These are phyloP conservation scores for Zaprionus nigranus DNA, from an alignment of 1,140 invertebrate genomes.

Conservation along the genomic window DNA sequence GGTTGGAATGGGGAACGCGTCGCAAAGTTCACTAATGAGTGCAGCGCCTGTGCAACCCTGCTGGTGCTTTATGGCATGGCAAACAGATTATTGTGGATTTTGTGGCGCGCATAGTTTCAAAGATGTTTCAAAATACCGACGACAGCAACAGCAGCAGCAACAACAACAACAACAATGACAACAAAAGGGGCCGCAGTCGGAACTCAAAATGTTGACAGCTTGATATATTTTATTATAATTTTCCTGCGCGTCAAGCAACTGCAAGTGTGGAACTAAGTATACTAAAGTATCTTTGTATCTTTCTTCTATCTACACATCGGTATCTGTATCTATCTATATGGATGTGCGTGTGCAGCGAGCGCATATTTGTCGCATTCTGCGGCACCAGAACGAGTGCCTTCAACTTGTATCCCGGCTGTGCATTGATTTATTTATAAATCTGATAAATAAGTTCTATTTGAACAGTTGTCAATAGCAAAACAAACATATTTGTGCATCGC, in stretches of 20 bases:
- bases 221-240: constrained; percentile 84
- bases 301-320: constrained; percentile 12
- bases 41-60: constrained; percentile 38
- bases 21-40: constrained; percentile 72
- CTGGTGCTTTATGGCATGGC: constrained; percentile 56
- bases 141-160: constrained; percentile 28
- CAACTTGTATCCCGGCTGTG: constrained; percentile 18
- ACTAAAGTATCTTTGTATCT: constrained; percentile 30
- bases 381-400: constrained; percentile 26
- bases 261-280: constrained; percentile 38
- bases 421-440: constrained; percentile 81
- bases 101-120: constrained; percentile 74
- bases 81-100: constrained; percentile 76
- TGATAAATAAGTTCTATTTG: constrained; percentile 64
- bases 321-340: constrained; percentile 10
- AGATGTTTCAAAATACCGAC: constrained; percentile 78
- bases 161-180: constrained; percentile 38
- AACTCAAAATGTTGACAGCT: constrained; percentile 79
- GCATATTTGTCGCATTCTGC: constrained; percentile 63
- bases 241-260: constrained; percentile 32
- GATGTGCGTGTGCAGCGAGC: constrained; percentile 30
- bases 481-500: constrained; percentile 44
- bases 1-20: background rate
- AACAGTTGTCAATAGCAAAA: constrained; percentile 60
- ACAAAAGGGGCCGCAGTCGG: constrained; percentile 65